Evolutionary conservation across 2,113 vertebrate species (phyloP), one percentile per base, ranked within the genome.

Genomic region (Gallinago jamesoni): DNA sequence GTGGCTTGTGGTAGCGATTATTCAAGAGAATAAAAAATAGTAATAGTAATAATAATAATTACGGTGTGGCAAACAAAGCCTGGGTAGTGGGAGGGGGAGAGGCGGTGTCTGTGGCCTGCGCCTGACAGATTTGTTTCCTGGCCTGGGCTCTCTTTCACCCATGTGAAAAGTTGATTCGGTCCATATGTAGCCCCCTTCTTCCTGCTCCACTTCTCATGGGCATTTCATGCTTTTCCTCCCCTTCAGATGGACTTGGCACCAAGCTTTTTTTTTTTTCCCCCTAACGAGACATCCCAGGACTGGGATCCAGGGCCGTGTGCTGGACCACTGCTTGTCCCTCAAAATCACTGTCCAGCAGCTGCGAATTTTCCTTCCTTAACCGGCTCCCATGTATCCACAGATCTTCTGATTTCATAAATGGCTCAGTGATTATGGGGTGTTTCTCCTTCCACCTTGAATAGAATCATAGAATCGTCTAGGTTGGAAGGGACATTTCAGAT

Each of bases 231-330:
- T 83, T 43, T 50, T 94, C 12, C 63, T 89, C 12, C 27, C 12
- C 6, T 55, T 35, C n/a, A 25, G 19, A 14, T 12, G 21, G 57
- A 28, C 57, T 83, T 11, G 0, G 67, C 27, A 25, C 39, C 0
- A 0, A 83, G 59, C 33, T 30, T 84, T 74, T 77, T 39, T 39
- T 16, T 52, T 52, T 62, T 30, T 15, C 14, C 20, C 4, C 50
- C 18, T 48, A 20, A 5, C 21, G 63, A 37, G 28, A 35, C 25
- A 43, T 23, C 18, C 69, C 82, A 69, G 69, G 56, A 25, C 21
- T 30, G 60, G 70, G 24, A 27, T n/a, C 16, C 0, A 1, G 83
- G 45, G 59, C 60, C 0, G 0, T 14, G 7, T 31, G 75, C 35
- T 75, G 75, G 13, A 15, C 5, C 2, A 2, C 27, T 31, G 43